Percentiles rank a stretch among this genome's conserved stretches.
Evolutionary conservation across 2,113 vertebrate genomes (phyloP).

Genomic region (Gadus chalcogrammus): DNA sequence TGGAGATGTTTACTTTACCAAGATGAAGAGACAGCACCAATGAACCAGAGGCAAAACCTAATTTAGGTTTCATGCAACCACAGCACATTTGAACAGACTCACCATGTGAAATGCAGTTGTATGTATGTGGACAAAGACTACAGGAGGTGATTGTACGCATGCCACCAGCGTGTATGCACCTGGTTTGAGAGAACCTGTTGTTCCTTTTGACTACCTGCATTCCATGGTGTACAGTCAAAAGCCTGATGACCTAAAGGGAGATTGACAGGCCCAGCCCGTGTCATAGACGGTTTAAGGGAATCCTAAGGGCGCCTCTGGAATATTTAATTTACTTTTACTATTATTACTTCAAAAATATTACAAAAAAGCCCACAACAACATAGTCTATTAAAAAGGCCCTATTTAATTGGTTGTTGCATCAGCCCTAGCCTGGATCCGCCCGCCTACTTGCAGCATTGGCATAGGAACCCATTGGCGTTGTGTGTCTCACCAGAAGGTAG

Average conservation of each 20-base stretch:
- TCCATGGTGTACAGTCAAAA: not conserved
- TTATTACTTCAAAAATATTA: too few relatives aligned
- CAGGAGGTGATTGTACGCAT: not conserved
- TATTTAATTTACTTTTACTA: too few relatives aligned
- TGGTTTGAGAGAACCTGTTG: not conserved
- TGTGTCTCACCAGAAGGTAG: too few relatives aligned
- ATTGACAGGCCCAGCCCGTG: not conserved
- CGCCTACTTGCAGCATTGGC: too few relatives aligned
- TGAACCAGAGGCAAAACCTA: not conserved
- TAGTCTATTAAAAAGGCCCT: too few relatives aligned
- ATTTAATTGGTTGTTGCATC: too few relatives aligned
- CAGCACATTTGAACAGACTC: not conserved
- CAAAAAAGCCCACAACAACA: too few relatives aligned
- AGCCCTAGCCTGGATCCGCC: too few relatives aligned
- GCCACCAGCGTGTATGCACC: not conserved
- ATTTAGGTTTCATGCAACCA: not conserved
- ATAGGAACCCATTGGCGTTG: too few relatives aligned
- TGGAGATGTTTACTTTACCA: not conserved
- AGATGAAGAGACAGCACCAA: not conserved
- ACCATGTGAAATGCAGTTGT: slow-evolving; percentile 10
- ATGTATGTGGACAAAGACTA: not conserved
- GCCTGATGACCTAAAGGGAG: not conserved
- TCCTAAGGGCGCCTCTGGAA: too few relatives aligned
- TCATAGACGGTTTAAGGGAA: too few relatives aligned
- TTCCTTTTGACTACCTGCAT: slow-evolving; percentile 13